Evolutionary conservation across 2,888 invertebrate species (phyloP), one percentile per base, ranked within the genome.

Genomic region (Oegoconia quadripuncta): DNA sequence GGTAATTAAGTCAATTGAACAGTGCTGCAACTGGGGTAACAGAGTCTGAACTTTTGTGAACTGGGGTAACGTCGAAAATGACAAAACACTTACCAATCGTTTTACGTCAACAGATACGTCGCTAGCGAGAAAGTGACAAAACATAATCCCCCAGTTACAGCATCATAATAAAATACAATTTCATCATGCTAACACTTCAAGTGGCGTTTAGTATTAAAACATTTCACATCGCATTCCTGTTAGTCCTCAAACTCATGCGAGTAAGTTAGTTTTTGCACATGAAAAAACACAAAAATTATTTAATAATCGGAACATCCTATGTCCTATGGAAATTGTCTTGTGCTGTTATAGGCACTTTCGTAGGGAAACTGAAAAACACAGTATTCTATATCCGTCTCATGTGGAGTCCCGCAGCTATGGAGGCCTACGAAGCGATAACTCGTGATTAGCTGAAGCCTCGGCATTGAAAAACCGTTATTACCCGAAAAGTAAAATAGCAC

Each of bases 181-280:
- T 22, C 5, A 22, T 22, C 25, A 25, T 25, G 25, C 25, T 25
- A 25, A 25, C 7, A 9, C 16, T 23, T 30, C 37, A 27, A 13
- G 12, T 17, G 4, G 17, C 30, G 17, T 39, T 25, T 28, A 39
- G 25, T 29, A 38, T 32, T 53, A 46, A 46, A 41, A 34, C 46
- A 44, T 51, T 56, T 59, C 58, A 58, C 66, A 42, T 32, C 34
- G 39, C 70, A 68, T 60, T 66, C 58, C 23, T 22, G 72, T 81
- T 81, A 81, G 74, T 70, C 52, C 25, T 56, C 65, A 78, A 71
- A 67, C 64, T 50, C 75, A 76, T 81, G 82, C 82, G 67, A 64
- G 62, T 59, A 59, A n/a, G 26, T 34, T 26, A 34, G 34, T 34
- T 18, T 15, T 33, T 8, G 14, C 17, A 15, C 12, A 26, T 27